Evolutionary conservation across 2,888 invertebrate species (phyloP), one percentile per base, ranked within the genome.

Genomic region (Leptinotarsa juncta): DNA sequence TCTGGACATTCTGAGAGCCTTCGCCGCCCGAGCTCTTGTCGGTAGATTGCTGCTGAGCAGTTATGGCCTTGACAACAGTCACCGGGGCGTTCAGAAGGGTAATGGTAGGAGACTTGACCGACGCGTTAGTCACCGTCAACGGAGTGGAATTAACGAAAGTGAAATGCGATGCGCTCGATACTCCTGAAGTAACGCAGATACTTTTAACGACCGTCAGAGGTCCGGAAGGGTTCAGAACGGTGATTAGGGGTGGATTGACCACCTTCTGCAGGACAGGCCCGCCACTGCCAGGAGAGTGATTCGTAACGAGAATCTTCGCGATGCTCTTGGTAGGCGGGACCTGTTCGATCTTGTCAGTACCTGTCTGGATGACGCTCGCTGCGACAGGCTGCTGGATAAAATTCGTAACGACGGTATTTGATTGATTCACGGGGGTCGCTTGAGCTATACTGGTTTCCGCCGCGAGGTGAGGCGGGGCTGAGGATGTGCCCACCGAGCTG

Each of bases 151-250:
- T 87, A 49, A 87, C 86, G 20, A 88, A 77, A 7, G 87, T 86
- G 79, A 87, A 88, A 71, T 88, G 87, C 15, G 87, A 83, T 20
- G 85, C 80, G 70, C 84, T 83, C 7, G 85, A 81, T n/a, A 83
- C 84, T 32, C 83, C 84, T 10, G 86, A 84, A 65, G 86, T 85
- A 51, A 86, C 86, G 77, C 87, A 85, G 49, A 87, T 80, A 48
- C 86, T 85, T 79, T 88, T 88, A 72, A 88, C 85, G 66, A 88
- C 86, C 2, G 87, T 87, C 66, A 88, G 83, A 15, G 88, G 88
- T 49, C 86, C 86, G 66, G 86, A 83, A 23, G 86, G 81, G 75
- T 88, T 88, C 65, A 88, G 81, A 75, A 88, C 87, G 18, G 88
- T 88, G 72, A 88, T 88, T 48, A 88, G 79, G 15, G 88, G 86